Base-by-base conservation (phyloP, 2,797 vertebrate genomes). In the Holocentrus rufus region DNA sequence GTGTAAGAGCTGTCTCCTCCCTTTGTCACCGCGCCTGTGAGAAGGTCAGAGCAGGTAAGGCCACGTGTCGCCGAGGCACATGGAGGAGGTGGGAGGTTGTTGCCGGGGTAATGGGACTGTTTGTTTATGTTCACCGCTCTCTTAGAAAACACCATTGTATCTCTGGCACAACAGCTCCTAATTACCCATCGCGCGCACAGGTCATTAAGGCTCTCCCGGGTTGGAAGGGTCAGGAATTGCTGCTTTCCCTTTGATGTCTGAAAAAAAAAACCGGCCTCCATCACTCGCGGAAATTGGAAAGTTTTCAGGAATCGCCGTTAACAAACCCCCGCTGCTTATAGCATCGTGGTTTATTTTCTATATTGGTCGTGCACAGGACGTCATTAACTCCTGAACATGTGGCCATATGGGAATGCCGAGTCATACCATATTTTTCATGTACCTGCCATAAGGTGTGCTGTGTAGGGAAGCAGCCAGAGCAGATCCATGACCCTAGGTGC, bases 401-500 rank as follows among this genome's bases (percentile, higher is more conserved):
- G 65, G 74, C 60, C 74, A 60, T 73, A 68, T 83, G 84, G 85
- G 76, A 88, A 87, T 81, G 63, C 78, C 81, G 73, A 72, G 61
- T 72, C n/a, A 46, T 53, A 82, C 83, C 88, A 89, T 73, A 69
- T 82, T 84, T 86, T 52, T 65, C 74, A 23, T 86, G 85, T 87
- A 86, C 80, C 79, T 89, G 79, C 76, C 90, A 88, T 86, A 91
- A 88, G 87, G 91, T 87, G 70, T 62, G 54, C 79, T 10, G 7
- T 69, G 80, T 58, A 78, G 85, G 85, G 82, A 76, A 75, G 76
- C 74, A 80, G 58, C 77, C 66, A 82, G 50, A 89, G 82, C 86
- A 85, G 74, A 72, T 88, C 71, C 78, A 81, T 87, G 89, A 88
- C 87, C 90, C 84, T 46, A 60, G 58, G 49, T 34, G 52, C 36